Conservation (phyloP, 2,888 invertebrate species). For the Agrochola litura region DNA sequence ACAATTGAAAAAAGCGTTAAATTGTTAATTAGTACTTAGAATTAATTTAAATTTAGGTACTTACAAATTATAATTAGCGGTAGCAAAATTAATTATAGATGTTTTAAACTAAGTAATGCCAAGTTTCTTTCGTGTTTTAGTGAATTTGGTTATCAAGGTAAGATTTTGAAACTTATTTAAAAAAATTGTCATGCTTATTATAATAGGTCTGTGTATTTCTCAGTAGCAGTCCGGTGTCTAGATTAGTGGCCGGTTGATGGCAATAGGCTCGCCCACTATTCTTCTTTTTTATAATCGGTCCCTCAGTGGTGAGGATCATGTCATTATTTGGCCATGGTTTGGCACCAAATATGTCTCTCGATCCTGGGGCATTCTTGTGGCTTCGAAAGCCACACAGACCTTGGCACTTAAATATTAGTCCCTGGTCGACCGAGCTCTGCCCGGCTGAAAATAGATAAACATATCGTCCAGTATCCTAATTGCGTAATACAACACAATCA, state of each 20-base stretch:
- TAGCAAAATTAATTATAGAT: neutral
- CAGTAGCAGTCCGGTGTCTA: neutral
- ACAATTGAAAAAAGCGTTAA: neutral
- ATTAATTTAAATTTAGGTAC: neutral
- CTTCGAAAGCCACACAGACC: too few species aligned
- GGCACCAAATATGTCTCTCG: too few species aligned
- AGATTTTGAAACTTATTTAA: slow-evolving; percentile 18
- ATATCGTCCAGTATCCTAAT: too few species aligned
- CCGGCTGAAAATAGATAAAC: too few species aligned
- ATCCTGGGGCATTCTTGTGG: neutral
- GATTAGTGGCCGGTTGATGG: neutral
- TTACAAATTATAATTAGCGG: neutral
- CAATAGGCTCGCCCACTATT: neutral
- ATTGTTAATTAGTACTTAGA: neutral
- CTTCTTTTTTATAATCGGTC: neutral
- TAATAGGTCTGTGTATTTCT: too few species aligned
- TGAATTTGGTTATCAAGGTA: slow-evolving; percentile 59
- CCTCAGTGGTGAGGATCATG: neutral
- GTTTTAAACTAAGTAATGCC: slow-evolving; percentile 28
- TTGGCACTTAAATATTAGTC: too few species aligned
- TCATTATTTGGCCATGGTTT: too few species aligned
- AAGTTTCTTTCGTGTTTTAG: slow-evolving; percentile 46
- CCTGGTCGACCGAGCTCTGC: too few species aligned
- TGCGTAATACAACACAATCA: too few species aligned
- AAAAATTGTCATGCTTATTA: too few species aligned